Evolutionary conservation across 2,797 vertebrate genomes (phyloP).

Genomic region (Tenualosa thibaudeaui): DNA sequence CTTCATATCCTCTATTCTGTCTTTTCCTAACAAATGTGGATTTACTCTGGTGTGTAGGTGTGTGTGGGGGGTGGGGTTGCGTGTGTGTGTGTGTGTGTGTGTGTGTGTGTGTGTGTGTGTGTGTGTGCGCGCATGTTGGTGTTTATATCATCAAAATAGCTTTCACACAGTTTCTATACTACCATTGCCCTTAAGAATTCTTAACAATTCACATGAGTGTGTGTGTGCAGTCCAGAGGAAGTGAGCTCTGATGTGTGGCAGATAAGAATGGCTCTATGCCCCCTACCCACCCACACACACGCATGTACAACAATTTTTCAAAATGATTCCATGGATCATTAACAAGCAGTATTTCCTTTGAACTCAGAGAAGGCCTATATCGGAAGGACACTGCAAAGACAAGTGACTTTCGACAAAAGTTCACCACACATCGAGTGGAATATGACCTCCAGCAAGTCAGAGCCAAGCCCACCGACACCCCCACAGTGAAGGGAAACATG

Average conservation of each 20-base stretch:
- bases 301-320: background rate
- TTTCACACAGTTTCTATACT: background rate
- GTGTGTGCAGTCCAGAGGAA: background rate
- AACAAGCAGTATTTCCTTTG: background rate
- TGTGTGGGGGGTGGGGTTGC: no score
- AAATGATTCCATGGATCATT: no score
- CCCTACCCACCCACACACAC: background rate
- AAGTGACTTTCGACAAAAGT: background rate
- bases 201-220: background rate
- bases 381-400: background rate
- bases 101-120: background rate
- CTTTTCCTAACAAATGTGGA: no score
- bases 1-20: background rate
- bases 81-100: constrained; percentile 7
- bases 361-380: background rate
- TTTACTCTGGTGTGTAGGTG: background rate
- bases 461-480: background rate
- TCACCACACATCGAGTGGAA: background rate
- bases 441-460: constrained; percentile 8
- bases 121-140: no score
- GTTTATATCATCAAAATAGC: no score
- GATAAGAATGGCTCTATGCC: background rate
- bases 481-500: background rate
- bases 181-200: background rate
- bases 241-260: background rate